These are phyloP conservation scores for Abscondita cerata DNA, from an alignment of 2,888 invertebrate species.

Conservation along the genomic window DNA sequence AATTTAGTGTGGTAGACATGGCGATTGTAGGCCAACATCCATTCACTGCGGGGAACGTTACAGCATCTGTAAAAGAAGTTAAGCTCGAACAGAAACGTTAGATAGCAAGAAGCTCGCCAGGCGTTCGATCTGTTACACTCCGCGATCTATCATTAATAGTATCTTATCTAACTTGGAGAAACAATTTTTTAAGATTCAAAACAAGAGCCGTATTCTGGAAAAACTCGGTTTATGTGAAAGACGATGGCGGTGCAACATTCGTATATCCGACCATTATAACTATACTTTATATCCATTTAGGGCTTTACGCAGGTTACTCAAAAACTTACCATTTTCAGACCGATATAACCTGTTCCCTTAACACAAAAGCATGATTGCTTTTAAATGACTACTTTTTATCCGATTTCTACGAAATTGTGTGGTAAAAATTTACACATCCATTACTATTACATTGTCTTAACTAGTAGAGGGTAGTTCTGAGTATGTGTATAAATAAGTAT, in stretches of 20 bases:
- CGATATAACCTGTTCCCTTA: constrained; percentile 26
- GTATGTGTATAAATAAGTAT: too few relatives aligned
- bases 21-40: constrained; percentile 26
- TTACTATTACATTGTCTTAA: constrained; percentile 8
- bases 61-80: constrained; percentile 25
- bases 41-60: constrained; percentile 35
- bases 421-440: constrained; percentile 14
- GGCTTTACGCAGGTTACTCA: constrained; percentile 30
- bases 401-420: constrained; percentile 21
- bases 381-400: constrained; percentile 14
- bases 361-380: constrained; percentile 16
- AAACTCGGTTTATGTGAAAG: constrained; percentile 50
- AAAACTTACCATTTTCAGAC: constrained; percentile 34
- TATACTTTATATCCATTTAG: constrained; percentile 36
- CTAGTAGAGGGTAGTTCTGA: neutral
- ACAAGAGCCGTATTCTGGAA: constrained; percentile 55
- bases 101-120: constrained; percentile 27
- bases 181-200: constrained; percentile 54
- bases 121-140: constrained; percentile 27
- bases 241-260: constrained; percentile 35
- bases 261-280: constrained; percentile 36
- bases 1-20: constrained; percentile 38
- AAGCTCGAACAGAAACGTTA: constrained; percentile 18
- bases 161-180: constrained; percentile 48
- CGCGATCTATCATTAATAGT: constrained; percentile 30